Evolutionary conservation across 2,113 vertebrate genomes (phyloP).

Genomic region (Suricata suricatta): DNA sequence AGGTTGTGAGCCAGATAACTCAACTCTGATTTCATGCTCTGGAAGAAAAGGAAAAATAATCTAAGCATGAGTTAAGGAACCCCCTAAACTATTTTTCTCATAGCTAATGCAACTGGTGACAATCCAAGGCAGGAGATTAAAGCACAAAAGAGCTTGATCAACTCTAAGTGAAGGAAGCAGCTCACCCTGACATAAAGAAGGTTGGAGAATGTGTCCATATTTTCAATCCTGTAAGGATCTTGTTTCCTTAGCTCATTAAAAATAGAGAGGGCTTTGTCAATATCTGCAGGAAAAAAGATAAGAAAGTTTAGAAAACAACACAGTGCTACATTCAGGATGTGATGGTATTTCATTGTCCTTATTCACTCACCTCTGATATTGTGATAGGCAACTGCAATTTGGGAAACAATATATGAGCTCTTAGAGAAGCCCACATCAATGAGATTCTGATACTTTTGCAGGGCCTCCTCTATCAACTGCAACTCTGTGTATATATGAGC

Average conservation of each 20-base stretch:
- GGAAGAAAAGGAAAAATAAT: conserved; percentile 65
- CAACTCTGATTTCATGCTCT: conserved; percentile 99
- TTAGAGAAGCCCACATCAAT: conserved; percentile 98
- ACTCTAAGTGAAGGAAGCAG: conserved; percentile 24
- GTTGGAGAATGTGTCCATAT: conserved; percentile 99
- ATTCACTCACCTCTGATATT: conserved; percentile 94
- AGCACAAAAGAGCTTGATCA: conserved; percentile 51
- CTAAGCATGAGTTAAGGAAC: conserved; percentile 31
- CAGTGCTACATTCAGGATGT: not conserved
- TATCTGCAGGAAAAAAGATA: conserved; percentile 88
- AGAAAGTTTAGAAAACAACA: conserved; percentile 48
- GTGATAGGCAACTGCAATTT: conserved; percentile 99
- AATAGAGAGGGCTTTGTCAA: conserved; percentile 97
- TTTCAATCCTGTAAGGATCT: conserved; percentile 98
- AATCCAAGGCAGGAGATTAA: conserved; percentile 26
- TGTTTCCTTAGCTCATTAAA: conserved; percentile 97
- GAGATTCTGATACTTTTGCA: conserved; percentile 98
- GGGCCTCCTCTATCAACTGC: conserved; percentile 97
- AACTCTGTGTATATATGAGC: conserved; percentile 99
- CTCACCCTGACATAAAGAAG: conserved; percentile 97
- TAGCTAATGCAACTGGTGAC: not conserved
- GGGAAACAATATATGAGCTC: conserved; percentile 99
- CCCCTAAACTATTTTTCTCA: not conserved
- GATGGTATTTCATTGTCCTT: conserved; percentile 5
- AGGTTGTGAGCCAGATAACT: conserved; percentile 98